Evolutionary conservation across 2,888 invertebrate genomes (phyloP).

Genomic region (Pristionchus arcanus): DNA sequence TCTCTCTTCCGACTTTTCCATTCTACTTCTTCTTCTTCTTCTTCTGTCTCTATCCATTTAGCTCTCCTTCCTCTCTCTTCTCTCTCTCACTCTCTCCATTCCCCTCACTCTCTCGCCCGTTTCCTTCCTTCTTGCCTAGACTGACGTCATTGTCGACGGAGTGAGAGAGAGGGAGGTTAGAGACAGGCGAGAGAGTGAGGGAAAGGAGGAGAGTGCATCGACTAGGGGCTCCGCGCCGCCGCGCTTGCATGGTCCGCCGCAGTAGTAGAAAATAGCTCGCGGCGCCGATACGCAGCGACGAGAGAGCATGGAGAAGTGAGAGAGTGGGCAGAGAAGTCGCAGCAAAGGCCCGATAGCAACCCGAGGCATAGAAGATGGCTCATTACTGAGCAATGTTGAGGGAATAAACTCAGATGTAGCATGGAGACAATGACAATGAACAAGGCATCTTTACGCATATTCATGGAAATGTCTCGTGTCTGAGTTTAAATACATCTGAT

Average conservation of each 20-base stretch:
- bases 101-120: conserved; percentile 20
- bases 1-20: conserved; percentile 40
- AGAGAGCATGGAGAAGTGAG: conserved; percentile 42
- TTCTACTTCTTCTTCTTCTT: conserved; percentile 44
- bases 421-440: background rate
- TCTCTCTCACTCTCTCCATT: conserved; percentile 20
- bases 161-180: conserved; percentile 26
- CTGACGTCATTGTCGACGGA: conserved; percentile 52
- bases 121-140: conserved; percentile 38
- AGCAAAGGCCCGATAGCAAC: background rate
- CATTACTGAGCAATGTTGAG: background rate
- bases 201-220: background rate
- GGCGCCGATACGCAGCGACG: conserved; percentile 43
- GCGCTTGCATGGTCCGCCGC: conserved; percentile 28
- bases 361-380: conserved; percentile 30
- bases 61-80: conserved; percentile 18
- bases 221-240: background rate
- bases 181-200: conserved; percentile 1
- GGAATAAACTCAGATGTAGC: background rate
- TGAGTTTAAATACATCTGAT: too few relatives aligned
- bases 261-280: conserved; percentile 49
- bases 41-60: conserved; percentile 49
- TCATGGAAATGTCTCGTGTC: background rate
- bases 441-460: background rate
- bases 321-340: background rate